Base-by-base conservation (phyloP, 2,888 invertebrate species). In the Cryptops parisi region DNA sequence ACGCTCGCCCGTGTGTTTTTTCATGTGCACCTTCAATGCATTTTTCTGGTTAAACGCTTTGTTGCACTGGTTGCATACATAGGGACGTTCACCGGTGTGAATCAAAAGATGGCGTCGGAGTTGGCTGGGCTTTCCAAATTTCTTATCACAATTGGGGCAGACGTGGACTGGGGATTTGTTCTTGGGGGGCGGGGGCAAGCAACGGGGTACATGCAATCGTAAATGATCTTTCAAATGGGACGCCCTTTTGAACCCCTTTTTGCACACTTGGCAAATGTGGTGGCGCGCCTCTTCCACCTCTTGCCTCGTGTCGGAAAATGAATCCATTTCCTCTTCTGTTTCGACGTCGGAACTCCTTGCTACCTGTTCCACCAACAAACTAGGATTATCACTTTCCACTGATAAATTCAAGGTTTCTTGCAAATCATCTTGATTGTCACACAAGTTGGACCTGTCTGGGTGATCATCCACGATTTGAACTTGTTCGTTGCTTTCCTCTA, bases 41-140 rank as follows among this genome's bases (percentile, higher is more conserved):
- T 76, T 77, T 58, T 76, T 75, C 59, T 78, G 78, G 48, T 74
- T 74, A 61, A 80, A 81, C 1, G 74, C 72, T 62, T 76, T 76
- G 3, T 68, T 65, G 63, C 81, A 81, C 22, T 72, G 63, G 12
- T 64, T 62, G 62, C 80, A 81, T 25, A 72, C 70, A 64, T 72
- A 78, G 1, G 77, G 77, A 50, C 73, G 68, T 57, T 78, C 77
- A 5, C 76, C 76, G 2, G 77, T 77, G 61, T 80, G 79, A 25
- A 74, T 72, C 17, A 75, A 65, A 43, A 69, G 68, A 60, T 78
- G 78, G 2, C 77, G 66, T 40, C 70, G 66, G 12, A 77, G 65
- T 59, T 74, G 73, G 59, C 72, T 74, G 0, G 74, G 75, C 59
- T 76, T 77, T 59, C 67, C 67, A 59, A 77, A 77, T 1, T 63